Base-by-base conservation (phyloP, 2,797 vertebrate genomes). In the Carcharodon carcharias region DNA sequence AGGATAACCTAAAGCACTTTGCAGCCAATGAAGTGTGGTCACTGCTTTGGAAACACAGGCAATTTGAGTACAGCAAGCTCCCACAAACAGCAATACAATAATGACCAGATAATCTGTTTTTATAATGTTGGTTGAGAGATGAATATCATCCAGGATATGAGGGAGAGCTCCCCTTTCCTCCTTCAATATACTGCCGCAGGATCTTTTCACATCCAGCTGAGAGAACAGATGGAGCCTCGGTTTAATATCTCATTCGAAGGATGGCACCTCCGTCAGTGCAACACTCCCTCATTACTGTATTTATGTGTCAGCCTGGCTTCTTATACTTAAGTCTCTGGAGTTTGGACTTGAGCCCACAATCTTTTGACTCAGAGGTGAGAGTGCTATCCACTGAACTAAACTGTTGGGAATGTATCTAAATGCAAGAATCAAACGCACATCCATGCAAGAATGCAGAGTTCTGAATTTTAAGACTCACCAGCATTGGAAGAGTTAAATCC, bases 401-500 rank as follows among this genome's bases (percentile, higher is more conserved):
- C 58, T n/a, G 56, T 58, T 89, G n/a, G 23, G 93, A 31, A 50
- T 69, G 56, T 56, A 77, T 0, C 16, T 23, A 45, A 40, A 65
- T 28, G 6, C 67, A 26, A 77, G 58, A 50, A 73, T 77, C 21
- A 21, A 77, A 35, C 1, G 0, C 23, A 31, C 67, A 73, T 21
- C 14, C 92, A 35, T 40, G 50, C 35, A 56, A 73, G 50, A 95
- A 56, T 18, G 28, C 94, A 71, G 28, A 77, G 7, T 58, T 91
- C 63, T 71, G n/a, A 71, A 67, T 50, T 71, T 73, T 56, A 35
- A 5, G 45, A 56, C 14, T 56, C 50, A 18, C 54, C 28, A 95
- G 94, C 69, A n/a, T 31, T 77, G 23, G 18, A 95, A 95, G 94
- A 77, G 94, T 95, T 95, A 95, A 95, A 56, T 95, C 18, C 50